Base-by-base conservation (phyloP, 2,113 vertebrate species). In the Odocoileus virginianus region DNA sequence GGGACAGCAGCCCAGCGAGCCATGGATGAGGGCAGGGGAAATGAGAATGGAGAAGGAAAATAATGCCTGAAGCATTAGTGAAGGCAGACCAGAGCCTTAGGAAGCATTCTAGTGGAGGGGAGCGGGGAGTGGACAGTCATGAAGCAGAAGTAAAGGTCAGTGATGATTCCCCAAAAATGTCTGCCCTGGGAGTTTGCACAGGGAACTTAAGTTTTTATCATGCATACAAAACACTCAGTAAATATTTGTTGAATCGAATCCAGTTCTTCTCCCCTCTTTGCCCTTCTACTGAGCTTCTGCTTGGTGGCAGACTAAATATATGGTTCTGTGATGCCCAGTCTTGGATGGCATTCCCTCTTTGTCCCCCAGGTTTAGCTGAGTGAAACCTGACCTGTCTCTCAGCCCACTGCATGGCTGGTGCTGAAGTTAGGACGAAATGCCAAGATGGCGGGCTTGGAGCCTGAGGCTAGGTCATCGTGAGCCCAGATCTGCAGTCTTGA, bases 141-240 rank as follows among this genome's bases (percentile, higher is more conserved):
- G 91, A 92, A 91, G 45, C 3, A 76, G 57, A 90, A 85, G 43
- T 54, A 93, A 96, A 95, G 88, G 94, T 96, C 92, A 96, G 84
- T 40, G 79, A 81, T 76, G 79, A 89, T 57, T 61, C 86, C 85
- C 60, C 28, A 84, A 96, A 94, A 96, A 28, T 36, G 50, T 83
- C 88, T 94, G 81, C 28, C 57, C 93, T 95, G 43, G 91, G 94
- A 95, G 95, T 97, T 94, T 96, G 67, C 97, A 87, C 82, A 93
- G 55, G 86, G 61, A 97, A 27, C 67, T 79, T 82, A 90, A 61
- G 60, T 87, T 89, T 92, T 97, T 93, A 84, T 88, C 89, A 33
- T 89, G 94, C 95, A 96, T 95, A 60, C 55, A 4, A 74, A 94
- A 67, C 96, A 15, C 78, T 98, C 60, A 36, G 90, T 88, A 96